These are phyloP conservation scores for Trachelus troglodyta DNA, from an alignment of 2,888 invertebrate species.

Conservation along the genomic window DNA sequence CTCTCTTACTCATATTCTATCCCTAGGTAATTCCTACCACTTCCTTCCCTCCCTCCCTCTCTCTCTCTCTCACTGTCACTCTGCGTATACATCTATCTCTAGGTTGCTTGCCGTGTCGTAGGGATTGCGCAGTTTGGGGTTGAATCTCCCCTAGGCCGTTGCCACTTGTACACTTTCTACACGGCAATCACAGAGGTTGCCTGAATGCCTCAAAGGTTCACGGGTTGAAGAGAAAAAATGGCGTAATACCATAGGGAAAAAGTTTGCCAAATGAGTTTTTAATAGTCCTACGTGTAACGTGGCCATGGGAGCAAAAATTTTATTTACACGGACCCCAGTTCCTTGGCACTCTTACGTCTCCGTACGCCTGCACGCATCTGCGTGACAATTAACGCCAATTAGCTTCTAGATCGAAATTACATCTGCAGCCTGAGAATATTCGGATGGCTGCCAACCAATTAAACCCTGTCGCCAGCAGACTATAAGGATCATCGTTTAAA, in stretches of 20 bases:
- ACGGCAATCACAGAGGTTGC: not conserved
- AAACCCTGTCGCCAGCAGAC: not conserved
- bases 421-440: not conserved
- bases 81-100: not conserved
- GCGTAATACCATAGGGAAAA: not conserved
- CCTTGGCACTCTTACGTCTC: not conserved
- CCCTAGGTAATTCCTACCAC: conserved; percentile 6
- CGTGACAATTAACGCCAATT: not conserved
- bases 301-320: not conserved
- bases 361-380: not conserved
- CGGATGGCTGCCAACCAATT: not conserved
- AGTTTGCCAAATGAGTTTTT: not conserved
- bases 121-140: not conserved
- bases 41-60: conserved; percentile 8
- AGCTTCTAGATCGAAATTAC: not conserved
- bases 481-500: not conserved
- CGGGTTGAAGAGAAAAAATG: not conserved
- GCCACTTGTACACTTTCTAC: not conserved
- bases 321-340: not conserved
- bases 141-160: not conserved
- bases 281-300: not conserved
- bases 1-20: conserved; percentile 18
- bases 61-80: not conserved
- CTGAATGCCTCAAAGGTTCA: not conserved
- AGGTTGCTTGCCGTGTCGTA: not conserved